These are phyloP conservation scores for Aradus depressus DNA, from an alignment of 2,888 invertebrate genomes.

Conservation along the genomic window DNA sequence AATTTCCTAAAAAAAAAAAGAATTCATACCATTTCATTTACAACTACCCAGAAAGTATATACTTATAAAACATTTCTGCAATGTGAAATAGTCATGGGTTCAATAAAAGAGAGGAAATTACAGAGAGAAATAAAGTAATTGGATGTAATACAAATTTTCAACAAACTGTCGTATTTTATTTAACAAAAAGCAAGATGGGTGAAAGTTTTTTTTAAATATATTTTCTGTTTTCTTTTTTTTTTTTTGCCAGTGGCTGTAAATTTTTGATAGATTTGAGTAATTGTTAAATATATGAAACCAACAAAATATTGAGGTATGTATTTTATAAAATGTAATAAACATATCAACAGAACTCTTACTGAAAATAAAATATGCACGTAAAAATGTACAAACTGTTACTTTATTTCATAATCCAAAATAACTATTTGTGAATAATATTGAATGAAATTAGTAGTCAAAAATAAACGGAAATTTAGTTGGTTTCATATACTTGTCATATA, in stretches of 20 bases:
- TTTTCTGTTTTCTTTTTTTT: no score
- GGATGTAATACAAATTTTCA: no score
- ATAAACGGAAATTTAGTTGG: not conserved
- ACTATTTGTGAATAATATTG: not conserved
- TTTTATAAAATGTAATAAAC: not conserved
- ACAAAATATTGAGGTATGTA: no score
- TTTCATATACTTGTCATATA: conserved; percentile 4
- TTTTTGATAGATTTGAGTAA: conserved; percentile 25
- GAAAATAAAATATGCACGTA: not conserved
- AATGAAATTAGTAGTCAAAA: not conserved
- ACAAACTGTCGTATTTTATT: conserved; percentile 26
- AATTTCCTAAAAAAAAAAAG: no score
- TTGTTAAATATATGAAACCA: conserved; percentile 24
- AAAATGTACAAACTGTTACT: not conserved
- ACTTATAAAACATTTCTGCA: no score
- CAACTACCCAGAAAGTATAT: no score
- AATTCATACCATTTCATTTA: no score
- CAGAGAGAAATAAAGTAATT: conserved; percentile 1
- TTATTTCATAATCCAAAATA: not conserved
- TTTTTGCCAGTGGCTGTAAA: conserved; percentile 26
- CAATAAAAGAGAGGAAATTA: no score
- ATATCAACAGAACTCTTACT: not conserved
- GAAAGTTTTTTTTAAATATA: no score
- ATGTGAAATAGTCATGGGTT: no score
- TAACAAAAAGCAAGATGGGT: conserved; percentile 27